phyloP scores from a whole-genome alignment of 2,888 invertebrate genomes.

The Endomychus coccineus region DNA sequence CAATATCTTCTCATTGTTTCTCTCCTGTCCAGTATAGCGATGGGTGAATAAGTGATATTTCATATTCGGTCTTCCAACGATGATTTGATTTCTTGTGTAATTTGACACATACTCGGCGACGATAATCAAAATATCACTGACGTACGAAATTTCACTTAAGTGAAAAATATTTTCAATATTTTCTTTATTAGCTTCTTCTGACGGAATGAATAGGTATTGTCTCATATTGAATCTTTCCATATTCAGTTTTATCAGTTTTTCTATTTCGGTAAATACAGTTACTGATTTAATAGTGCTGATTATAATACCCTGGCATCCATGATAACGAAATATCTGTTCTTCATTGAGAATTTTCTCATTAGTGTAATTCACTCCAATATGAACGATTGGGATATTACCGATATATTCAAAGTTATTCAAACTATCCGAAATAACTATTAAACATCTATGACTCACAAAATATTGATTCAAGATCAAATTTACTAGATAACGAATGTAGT shows the following conservation, averaged over 20 bases:
- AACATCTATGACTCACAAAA: constrained; percentile 13
- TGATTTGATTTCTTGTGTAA: too few relatives aligned
- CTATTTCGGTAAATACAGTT: constrained; percentile 42
- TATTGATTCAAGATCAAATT: constrained; percentile 10
- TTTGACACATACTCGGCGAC: not conserved
- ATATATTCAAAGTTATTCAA: constrained; percentile 11
- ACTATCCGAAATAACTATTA: constrained; percentile 16
- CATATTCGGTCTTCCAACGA: not conserved
- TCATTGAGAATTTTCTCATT: not conserved
- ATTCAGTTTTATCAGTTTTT: constrained; percentile 40
- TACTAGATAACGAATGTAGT: constrained; percentile 1
- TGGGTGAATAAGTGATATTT: constrained; percentile 41
- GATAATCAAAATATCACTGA: not conserved
- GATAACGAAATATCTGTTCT: constrained; percentile 1
- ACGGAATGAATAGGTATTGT: constrained; percentile 44
- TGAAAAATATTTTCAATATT: not conserved
- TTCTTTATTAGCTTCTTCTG: constrained; percentile 20
- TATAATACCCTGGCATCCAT: constrained; percentile 46
- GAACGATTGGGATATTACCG: constrained; percentile 13
- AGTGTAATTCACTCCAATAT: constrained; percentile 2
- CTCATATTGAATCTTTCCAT: constrained; percentile 44
- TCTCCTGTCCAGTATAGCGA: constrained; percentile 41
- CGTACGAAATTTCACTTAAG: not conserved
- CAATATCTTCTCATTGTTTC: constrained; percentile 31
- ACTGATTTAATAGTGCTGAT: constrained; percentile 40